Conservation (phyloP, 1,140 invertebrate species). For the Leptinotarsa texana region DNA sequence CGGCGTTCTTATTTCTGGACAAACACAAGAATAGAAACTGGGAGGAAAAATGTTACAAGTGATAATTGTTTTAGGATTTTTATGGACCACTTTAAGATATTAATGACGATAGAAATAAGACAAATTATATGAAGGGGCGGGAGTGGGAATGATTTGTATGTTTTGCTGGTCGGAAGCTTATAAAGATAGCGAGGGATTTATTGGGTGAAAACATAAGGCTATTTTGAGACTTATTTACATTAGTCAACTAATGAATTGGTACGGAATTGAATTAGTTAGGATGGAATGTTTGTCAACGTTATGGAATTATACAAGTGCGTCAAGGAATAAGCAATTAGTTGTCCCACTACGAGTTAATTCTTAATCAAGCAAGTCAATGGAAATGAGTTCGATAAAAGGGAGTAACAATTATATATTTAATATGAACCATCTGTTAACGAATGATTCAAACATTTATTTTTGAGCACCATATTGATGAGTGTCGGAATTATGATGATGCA, state of each 20-base stretch:
- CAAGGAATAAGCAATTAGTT: too few species aligned
- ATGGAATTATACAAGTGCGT: too few species aligned
- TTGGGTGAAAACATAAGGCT: slow-evolving; percentile 14
- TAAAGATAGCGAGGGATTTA: neutral
- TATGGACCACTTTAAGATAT: slow-evolving; percentile 17
- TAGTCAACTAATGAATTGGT: neutral
- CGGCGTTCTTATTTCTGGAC: neutral
- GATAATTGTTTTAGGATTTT: slow-evolving; percentile 15
- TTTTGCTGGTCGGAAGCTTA: slow-evolving; percentile 1
- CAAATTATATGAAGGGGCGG: neutral
- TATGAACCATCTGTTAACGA: too few species aligned
- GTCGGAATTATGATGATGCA: too few species aligned
- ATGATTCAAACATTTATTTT: too few species aligned
- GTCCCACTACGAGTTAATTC: too few species aligned
- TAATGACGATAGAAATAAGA: slow-evolving; percentile 12
- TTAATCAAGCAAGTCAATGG: too few species aligned
- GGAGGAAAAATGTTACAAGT: slow-evolving; percentile 5
- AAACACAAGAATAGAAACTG: slow-evolving; percentile 6
- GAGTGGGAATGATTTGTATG: slow-evolving; percentile 9
- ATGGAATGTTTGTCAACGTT: neutral
- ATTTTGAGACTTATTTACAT: slow-evolving; percentile 11
- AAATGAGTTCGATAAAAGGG: too few species aligned
- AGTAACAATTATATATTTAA: too few species aligned
- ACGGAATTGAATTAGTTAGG: neutral
- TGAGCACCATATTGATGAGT: too few species aligned